Base-by-base conservation (phyloP, 1,140 invertebrate species). In the Acromyrmex charruanus region DNA sequence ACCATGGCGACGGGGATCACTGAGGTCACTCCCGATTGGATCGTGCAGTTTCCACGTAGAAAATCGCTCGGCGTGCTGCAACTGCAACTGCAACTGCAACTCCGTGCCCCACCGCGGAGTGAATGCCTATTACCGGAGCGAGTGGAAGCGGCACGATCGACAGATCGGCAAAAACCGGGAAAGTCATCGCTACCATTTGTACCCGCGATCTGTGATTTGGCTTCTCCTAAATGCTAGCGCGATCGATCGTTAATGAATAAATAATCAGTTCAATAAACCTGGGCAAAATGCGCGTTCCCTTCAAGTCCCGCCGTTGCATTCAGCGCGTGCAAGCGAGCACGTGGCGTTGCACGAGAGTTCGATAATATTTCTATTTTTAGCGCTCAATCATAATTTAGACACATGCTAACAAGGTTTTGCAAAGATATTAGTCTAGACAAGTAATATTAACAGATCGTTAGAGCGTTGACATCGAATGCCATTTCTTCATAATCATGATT, bases 41-140 rank as follows among this genome's bases (percentile, higher is more conserved):
- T 91, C 89, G 89, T 91, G 89, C 89, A 82, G 81, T 90, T 88
- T 90, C 89, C 89, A 90, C 82, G 89, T 90, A 88, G 89, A 91
- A 91, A 91, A 91, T 91, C 87, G 89, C 89, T 86, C 86, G 86
- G 86, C 77, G 86, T 90, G 89, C 89, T 59, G 89, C 89, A 91
- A 90, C 89, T 88, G 89, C 88, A 81, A 89, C 88, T 65, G 80
- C 80, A 31, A 31, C 25, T 25, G 25, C 25, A 68, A 75, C 87
- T 75, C 71, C 14, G 77, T 18, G 69, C 59, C 63, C 65, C 66
- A 49, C 77, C 63, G 69, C 71, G 49, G 75, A 84, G 71, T 86
- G 77, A 63, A 59, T 63, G 88, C 81, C 89, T 81, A 88, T 90
- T 90, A 90, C 77, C 86, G 88, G 44, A 77, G 51, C 77, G 88